Evolutionary conservation across 1,140 invertebrate genomes (phyloP).

Genomic region (Ceratoteleas bidentatus): DNA sequence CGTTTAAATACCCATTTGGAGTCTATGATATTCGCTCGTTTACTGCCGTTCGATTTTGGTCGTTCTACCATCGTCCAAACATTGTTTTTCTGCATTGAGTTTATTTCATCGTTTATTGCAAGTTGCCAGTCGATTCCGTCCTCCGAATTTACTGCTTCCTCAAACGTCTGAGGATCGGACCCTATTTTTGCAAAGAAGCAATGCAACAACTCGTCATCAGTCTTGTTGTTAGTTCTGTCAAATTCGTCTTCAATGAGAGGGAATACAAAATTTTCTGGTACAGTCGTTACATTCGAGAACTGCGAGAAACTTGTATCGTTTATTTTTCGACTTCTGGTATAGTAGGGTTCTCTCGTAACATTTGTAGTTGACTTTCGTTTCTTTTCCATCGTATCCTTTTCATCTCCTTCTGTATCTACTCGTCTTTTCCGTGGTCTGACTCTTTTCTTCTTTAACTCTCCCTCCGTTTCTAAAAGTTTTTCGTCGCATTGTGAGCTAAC

Average conservation of each 20-base stretch:
- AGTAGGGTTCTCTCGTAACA: not conserved
- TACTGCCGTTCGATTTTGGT: not conserved
- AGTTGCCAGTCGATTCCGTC: not conserved
- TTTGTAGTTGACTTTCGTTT: not conserved
- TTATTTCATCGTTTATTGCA: constrained; percentile 4
- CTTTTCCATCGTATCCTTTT: not conserved
- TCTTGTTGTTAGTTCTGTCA: not conserved
- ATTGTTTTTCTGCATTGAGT: constrained; percentile 3
- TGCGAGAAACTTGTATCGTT: constrained; percentile 3
- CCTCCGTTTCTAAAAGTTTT: not conserved
- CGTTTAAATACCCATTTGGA: constrained; percentile 1
- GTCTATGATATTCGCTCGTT: not conserved
- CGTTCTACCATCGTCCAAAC: not conserved
- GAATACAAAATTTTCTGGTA: not conserved
- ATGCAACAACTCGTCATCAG: not conserved
- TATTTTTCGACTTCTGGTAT: constrained; percentile 2
- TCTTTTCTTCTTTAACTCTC: constrained; percentile 3
- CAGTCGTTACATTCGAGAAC: not conserved
- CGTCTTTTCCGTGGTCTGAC: not conserved
- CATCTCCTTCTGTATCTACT: not conserved
- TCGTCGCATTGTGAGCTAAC: not conserved
- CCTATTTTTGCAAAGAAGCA: not conserved
- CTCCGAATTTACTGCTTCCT: not conserved
- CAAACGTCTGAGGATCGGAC: not conserved
- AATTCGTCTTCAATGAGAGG: constrained; percentile 2